Base-by-base conservation (phyloP, 1,140 invertebrate genomes). In the Paraescarpia echinospica region DNA sequence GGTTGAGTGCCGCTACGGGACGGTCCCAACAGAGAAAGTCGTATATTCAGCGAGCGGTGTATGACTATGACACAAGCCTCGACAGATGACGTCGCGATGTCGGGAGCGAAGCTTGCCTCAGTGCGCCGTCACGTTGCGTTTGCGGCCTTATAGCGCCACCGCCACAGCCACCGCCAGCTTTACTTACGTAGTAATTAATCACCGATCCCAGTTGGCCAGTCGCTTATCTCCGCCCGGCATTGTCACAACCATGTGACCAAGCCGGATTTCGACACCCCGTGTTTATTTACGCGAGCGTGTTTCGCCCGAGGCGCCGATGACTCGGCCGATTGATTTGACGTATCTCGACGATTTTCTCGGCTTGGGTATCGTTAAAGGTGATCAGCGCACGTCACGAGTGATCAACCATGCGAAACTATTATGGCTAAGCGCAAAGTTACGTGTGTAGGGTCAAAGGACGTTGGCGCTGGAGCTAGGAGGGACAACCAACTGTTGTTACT, bases 161-260 rank as follows among this genome's bases (percentile, higher is more conserved):
- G 41, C 41, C 41, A 12, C 41, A 4, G 41, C 4, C 41, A 6
- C 59, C 27, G 59, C 59, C 27, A 77, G 59, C 59, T 77, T 77
- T 77, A 77, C 59, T 77, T 77, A 77, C 59, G 59, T 77, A 77
- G 59, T 77, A 77, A 77, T 77, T 77, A 77, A 77, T 77, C 59
- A 77, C 14, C 18, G 59, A 27, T 2, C 59, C 59, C 27, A 18
- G 59, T 77, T 77, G 59, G 59, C 59, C 59, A 31, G 4, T 31
- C 59, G 59, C 59, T 77, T 77, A 77, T 77, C 59, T 18, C 59
- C 14, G 2, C 59, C 22, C 59, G 27, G 59, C 59, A 77, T 77
- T 77, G 59, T 77, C 59, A 77, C 59, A 77, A 27, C 14, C 59
- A 77, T 77, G 59, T 77, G 59, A 77, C 59, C 59, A 27, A 77